Percentiles rank a stretch among this genome's conserved stretches.
Evolutionary conservation across 2,888 invertebrate species (phyloP).

Genomic region (Ectobius pallidus): DNA sequence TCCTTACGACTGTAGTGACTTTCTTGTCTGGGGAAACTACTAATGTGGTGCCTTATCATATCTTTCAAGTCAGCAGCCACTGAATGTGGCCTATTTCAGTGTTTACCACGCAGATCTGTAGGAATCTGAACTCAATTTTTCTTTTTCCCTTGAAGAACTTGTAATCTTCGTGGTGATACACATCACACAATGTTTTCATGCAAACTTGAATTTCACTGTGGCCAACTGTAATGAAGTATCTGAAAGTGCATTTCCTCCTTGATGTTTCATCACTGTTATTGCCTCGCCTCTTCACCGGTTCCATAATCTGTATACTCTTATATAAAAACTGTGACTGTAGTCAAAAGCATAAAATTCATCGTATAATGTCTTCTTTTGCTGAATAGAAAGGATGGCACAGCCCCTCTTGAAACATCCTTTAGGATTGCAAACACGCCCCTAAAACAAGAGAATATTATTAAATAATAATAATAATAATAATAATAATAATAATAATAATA

Average conservation of each 20-base stretch:
- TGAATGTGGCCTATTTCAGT: background rate
- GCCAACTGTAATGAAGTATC: background rate
- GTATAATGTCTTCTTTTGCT: background rate
- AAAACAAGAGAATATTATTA: too few species aligned
- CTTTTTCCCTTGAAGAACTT: conserved; percentile 1
- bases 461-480: too few species aligned
- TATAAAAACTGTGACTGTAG: background rate
- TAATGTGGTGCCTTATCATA: background rate
- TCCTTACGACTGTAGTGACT: background rate
- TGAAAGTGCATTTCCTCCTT: background rate
- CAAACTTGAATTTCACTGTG: background rate
- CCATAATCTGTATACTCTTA: background rate
- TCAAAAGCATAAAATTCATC: background rate
- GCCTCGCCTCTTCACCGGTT: background rate
- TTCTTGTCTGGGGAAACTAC: conserved; percentile 8
- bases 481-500: too few species aligned
- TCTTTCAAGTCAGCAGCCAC: background rate
- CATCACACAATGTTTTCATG: background rate
- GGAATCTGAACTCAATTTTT: background rate
- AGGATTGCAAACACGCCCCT: too few species aligned
- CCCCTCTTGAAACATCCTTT: too few species aligned
- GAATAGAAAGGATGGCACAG: background rate
- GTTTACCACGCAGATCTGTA: background rate
- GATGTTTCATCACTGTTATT: background rate
- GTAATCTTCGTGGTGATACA: conserved; percentile 1